phyloP scores from a whole-genome alignment of 2,113 vertebrate genomes.

The Manacus vitellinus region DNA sequence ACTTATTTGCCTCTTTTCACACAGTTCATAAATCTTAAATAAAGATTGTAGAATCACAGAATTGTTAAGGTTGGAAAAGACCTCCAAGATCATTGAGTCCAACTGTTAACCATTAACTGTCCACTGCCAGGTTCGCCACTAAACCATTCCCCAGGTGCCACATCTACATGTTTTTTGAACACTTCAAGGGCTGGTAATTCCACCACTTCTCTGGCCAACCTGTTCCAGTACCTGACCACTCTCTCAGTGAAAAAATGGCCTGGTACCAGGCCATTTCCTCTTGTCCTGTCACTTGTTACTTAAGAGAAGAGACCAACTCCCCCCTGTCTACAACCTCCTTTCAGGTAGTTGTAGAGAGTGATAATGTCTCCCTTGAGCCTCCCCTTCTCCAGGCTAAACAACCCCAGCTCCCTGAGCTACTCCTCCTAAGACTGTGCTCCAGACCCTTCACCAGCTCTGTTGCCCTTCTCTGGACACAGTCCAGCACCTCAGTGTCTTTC shows the following conservation, averaged over 20 bases:
- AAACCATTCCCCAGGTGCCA: neutral
- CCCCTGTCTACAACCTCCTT: neutral
- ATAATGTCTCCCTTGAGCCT: neutral
- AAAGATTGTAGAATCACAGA: neutral
- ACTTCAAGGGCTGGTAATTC: neutral
- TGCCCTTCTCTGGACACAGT: accelerated
- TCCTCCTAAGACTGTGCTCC: neutral
- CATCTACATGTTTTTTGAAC: neutral
- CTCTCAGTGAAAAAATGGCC: neutral
- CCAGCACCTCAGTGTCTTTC: neutral
- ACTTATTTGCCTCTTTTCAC: neutral
- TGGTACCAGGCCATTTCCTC: neutral
- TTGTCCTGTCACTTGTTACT: neutral
- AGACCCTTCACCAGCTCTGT: neutral
- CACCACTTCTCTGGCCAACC: neutral
- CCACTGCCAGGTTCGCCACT: neutral
- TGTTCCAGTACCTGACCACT: neutral
- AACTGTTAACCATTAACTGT: neutral
- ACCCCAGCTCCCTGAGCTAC: neutral
- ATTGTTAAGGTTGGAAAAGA: neutral
- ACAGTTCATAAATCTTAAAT: neutral
- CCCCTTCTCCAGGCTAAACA: neutral
- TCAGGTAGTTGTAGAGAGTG: neutral
- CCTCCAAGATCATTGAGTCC: neutral
- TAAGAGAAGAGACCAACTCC: neutral